These are phyloP conservation scores for Takifugu rubripes DNA, from an alignment of 2,797 vertebrate species.

Conservation along the genomic window DNA sequence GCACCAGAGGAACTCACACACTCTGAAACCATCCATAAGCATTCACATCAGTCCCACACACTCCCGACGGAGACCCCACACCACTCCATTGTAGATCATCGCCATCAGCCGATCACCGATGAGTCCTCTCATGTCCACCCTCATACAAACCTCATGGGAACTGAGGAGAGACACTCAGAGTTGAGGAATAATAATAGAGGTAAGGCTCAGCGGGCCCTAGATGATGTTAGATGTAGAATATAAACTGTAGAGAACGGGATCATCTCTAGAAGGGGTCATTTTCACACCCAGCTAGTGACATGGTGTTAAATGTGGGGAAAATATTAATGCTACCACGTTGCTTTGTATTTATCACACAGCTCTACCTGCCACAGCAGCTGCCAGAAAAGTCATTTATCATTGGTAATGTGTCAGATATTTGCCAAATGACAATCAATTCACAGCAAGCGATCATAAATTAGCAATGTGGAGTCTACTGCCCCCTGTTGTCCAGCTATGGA, in stretches of 20 bases:
- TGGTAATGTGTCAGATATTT: no score
- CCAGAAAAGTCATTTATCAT: no score
- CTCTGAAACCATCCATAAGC: slow-evolving; percentile 33
- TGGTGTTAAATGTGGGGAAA: no score
- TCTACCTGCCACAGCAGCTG: no score
- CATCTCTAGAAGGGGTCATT: not conserved
- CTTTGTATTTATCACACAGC: no score
- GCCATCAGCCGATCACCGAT: slow-evolving; percentile 23
- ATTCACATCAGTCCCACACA: slow-evolving; percentile 23
- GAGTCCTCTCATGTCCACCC: slow-evolving; percentile 21
- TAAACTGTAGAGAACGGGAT: slow-evolving; percentile 21
- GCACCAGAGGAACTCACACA: slow-evolving; percentile 24
- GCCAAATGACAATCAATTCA: no score
- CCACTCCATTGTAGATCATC: slow-evolving; percentile 25
- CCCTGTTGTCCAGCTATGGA: no score
- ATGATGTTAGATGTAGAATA: slow-evolving; percentile 35
- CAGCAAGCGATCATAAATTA: no score
- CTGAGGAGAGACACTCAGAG: slow-evolving; percentile 32
- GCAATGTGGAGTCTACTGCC: no score
- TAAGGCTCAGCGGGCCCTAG: slow-evolving; percentile 43
- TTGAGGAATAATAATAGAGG: slow-evolving; percentile 39
- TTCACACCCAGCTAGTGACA: not conserved
- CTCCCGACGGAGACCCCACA: slow-evolving; percentile 30
- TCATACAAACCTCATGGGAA: slow-evolving; percentile 17
- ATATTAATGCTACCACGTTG: no score